These are phyloP conservation scores for Heteromurus nitidus DNA, from an alignment of 2,888 invertebrate species.

Conservation along the genomic window DNA sequence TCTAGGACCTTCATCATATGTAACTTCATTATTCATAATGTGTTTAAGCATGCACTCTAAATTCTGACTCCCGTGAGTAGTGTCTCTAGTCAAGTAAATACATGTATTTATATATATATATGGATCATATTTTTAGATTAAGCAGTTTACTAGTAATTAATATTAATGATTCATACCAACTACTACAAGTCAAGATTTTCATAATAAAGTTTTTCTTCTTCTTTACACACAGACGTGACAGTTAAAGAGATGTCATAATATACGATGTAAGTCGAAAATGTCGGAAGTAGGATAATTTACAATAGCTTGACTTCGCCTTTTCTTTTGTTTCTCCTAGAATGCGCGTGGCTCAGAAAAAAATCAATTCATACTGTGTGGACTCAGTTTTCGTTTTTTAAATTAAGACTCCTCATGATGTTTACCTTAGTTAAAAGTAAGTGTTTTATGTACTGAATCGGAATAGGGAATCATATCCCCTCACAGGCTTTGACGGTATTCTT, in stretches of 20 bases:
- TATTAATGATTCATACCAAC: conserved; percentile 44
- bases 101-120: conserved; percentile 26
- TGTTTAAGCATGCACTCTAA: conserved; percentile 26
- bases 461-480: conserved; percentile 62
- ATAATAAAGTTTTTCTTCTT: conserved; percentile 38
- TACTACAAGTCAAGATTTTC: conserved; percentile 48
- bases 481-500: conserved; percentile 62
- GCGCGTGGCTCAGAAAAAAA: conserved; percentile 36
- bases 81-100: conserved; percentile 56
- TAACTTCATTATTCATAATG: conserved; percentile 26
- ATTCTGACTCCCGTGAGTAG: conserved; percentile 19
- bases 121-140: conserved; percentile 40
- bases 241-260: conserved; percentile 47
- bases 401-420: conserved; percentile 59
- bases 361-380: conserved; percentile 45
- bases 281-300: conserved; percentile 67
- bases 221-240: conserved; percentile 41
- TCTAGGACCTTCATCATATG: conserved; percentile 60
- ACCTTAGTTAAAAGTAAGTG: conserved; percentile 53
- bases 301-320: conserved; percentile 52
- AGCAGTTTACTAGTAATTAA: conserved; percentile 15
- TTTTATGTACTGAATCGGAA: conserved; percentile 63
- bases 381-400: too few species aligned
- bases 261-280: conserved; percentile 46
- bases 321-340: conserved; percentile 17